Evolutionary conservation across 2,888 invertebrate genomes (phyloP).

Genomic region (Dioctria linearis): DNA sequence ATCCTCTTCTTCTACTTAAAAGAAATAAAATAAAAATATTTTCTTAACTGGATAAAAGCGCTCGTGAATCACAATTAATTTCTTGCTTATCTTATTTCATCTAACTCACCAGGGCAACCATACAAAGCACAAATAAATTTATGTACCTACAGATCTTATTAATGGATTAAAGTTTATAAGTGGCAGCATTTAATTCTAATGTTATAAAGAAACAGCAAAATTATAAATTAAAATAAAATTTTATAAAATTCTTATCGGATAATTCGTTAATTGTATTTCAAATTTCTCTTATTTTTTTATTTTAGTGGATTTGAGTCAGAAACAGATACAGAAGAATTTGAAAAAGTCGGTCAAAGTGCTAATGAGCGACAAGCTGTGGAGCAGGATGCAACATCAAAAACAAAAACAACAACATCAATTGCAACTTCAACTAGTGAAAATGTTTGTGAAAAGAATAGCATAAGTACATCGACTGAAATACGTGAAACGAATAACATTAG

Average conservation of each 20-base stretch:
- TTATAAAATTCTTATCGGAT: constrained; percentile 1
- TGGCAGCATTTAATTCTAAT: no score
- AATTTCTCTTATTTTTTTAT: constrained; percentile 24
- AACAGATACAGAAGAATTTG: constrained; percentile 87
- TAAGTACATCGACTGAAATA: constrained; percentile 43
- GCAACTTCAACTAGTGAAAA: constrained; percentile 64
- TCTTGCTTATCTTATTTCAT: no score
- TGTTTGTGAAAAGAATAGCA: constrained; percentile 52
- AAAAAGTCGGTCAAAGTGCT: constrained; percentile 80
- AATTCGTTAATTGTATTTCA: constrained; percentile 43
- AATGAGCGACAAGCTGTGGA: constrained; percentile 67
- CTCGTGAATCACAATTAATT: no score
- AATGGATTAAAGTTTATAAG: no score
- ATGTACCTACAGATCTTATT: no score
- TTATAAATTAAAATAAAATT: not conserved
- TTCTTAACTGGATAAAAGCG: no score
- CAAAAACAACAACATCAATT: constrained; percentile 67
- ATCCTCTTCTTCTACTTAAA: no score
- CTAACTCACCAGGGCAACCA: no score
- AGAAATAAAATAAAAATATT: no score
- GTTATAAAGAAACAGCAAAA: no score
- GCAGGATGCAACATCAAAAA: not conserved
- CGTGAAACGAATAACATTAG: constrained; percentile 61
- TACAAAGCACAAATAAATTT: no score
- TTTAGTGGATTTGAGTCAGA: constrained; percentile 85